Percentiles rank a stretch among this genome's conserved stretches.
These are phyloP conservation scores for Andrena cerasifolii DNA, from an alignment of 1,140 invertebrate species.

Conservation along the genomic window DNA sequence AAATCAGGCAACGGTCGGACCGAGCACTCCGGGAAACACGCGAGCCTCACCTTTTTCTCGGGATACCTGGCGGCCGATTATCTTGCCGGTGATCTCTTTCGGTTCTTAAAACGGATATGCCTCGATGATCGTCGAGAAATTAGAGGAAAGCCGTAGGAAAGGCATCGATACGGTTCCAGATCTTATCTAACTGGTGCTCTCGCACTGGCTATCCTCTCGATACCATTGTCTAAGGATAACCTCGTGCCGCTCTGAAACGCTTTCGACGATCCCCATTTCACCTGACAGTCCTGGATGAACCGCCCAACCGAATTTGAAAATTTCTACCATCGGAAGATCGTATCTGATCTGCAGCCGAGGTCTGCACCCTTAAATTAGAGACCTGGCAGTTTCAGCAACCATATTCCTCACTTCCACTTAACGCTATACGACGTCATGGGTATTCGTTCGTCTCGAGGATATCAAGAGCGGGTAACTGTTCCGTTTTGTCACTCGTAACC, in stretches of 20 bases:
- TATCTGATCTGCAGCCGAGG: not conserved
- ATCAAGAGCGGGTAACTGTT: conserved; percentile 7
- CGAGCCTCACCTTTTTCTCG: conserved; percentile 54
- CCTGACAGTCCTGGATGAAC: not conserved
- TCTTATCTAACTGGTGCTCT: conserved; percentile 46
- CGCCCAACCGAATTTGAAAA: not conserved
- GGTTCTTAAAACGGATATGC: not conserved
- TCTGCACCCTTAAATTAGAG: too few species aligned
- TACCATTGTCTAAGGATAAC: conserved; percentile 45
- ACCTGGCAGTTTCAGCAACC: not conserved
- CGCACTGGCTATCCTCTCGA: conserved; percentile 45
- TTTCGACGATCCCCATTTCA: conserved; percentile 23
- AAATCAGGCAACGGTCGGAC: conserved; percentile 42
- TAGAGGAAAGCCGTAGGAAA: conserved; percentile 54
- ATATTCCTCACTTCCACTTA: too few species aligned
- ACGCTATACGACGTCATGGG: too few species aligned
- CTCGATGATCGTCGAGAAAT: conserved; percentile 47
- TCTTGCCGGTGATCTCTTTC: conserved; percentile 54
- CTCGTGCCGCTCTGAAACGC: conserved; percentile 30
- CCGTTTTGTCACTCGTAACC: conserved; percentile 25
- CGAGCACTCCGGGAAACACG: conserved; percentile 41
- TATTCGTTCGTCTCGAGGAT: too few species aligned
- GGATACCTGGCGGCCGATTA: conserved; percentile 48
- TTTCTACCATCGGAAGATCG: not conserved
- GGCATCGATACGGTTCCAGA: conserved; percentile 35